A percentile compares a stretch with the other conserved stretches of the same genome.
Evolutionary conservation across 1,140 invertebrate species (phyloP).

Genomic region (Myzus persicae): DNA sequence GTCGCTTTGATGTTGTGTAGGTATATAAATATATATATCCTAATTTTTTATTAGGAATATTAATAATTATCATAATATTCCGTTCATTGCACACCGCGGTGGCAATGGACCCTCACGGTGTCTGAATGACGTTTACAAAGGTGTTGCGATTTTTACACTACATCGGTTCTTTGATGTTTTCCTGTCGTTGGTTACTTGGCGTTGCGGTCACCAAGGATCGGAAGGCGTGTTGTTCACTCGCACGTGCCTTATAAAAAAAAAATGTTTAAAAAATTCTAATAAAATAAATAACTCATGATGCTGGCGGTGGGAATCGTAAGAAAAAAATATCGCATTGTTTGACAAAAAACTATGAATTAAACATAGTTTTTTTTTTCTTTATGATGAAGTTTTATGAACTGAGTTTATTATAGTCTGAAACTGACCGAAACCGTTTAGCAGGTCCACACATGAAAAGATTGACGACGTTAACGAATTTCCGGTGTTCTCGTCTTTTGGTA

Average conservation of each 20-base stretch:
- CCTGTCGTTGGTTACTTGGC: background rate
- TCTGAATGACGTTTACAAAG: slow-evolving; percentile 21
- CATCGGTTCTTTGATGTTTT: slow-evolving; percentile 44
- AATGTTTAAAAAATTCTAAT: background rate
- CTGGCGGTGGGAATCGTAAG: background rate
- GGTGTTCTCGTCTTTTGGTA: slow-evolving; percentile 45
- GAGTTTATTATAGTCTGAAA: slow-evolving; percentile 37
- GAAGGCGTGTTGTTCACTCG: background rate
- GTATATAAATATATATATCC: background rate
- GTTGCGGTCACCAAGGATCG: background rate
- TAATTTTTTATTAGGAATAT: slow-evolving; percentile 11
- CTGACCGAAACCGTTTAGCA: slow-evolving; percentile 47
- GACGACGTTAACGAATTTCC: slow-evolving; percentile 46
- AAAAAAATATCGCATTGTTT: background rate
- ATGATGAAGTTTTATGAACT: background rate
- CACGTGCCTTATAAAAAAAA: background rate
- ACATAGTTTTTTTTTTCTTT: background rate
- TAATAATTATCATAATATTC: slow-evolving; percentile 38
- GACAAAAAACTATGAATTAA: slow-evolving; percentile 26
- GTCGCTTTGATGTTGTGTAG: slow-evolving; percentile 10
- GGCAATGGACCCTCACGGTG: slow-evolving; percentile 35
- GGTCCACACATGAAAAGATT: slow-evolving; percentile 10
- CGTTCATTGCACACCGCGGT: slow-evolving; percentile 15
- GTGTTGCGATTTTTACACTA: slow-evolving; percentile 43
- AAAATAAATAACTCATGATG: background rate